These are phyloP conservation scores for Linurgus olivaceus DNA, from an alignment of 2,797 vertebrate genomes.

Conservation along the genomic window DNA sequence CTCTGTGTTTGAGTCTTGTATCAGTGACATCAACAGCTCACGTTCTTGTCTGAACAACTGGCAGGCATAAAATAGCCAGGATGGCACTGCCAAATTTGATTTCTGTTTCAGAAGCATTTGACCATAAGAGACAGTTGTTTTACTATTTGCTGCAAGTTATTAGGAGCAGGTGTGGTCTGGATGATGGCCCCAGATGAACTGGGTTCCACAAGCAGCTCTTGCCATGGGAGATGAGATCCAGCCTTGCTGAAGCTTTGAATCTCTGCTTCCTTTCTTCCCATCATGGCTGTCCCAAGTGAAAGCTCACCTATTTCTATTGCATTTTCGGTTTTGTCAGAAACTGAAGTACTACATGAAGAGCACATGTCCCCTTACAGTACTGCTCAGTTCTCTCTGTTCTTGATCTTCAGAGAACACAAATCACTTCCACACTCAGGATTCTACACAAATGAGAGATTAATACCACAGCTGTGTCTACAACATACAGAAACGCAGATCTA, in stretches of 20 bases:
- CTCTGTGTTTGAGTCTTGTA: background rate
- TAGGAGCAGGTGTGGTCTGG: background rate
- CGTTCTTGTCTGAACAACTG: background rate
- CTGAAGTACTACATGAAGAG: background rate
- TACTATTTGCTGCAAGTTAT: background rate
- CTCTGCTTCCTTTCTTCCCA: background rate
- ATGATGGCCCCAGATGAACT: background rate
- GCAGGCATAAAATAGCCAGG: background rate
- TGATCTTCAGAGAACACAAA: background rate
- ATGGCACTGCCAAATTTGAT: background rate
- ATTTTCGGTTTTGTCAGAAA: background rate
- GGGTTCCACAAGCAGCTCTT: background rate
- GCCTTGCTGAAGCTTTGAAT: background rate
- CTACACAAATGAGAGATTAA: background rate
- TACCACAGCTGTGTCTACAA: background rate
- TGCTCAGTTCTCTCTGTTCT: background rate
- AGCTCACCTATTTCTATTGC: background rate
- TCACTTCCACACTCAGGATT: background rate
- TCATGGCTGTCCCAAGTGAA: background rate
- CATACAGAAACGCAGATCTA: background rate
- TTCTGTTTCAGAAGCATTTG: background rate
- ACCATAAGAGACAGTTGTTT: background rate
- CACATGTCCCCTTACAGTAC: background rate
- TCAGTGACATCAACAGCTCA: background rate
- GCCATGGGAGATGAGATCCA: background rate